A percentile compares a stretch with the other conserved stretches of the same genome.
Conservation (phyloP, 2,113 vertebrate species). For the Isurus oxyrinchus region DNA sequence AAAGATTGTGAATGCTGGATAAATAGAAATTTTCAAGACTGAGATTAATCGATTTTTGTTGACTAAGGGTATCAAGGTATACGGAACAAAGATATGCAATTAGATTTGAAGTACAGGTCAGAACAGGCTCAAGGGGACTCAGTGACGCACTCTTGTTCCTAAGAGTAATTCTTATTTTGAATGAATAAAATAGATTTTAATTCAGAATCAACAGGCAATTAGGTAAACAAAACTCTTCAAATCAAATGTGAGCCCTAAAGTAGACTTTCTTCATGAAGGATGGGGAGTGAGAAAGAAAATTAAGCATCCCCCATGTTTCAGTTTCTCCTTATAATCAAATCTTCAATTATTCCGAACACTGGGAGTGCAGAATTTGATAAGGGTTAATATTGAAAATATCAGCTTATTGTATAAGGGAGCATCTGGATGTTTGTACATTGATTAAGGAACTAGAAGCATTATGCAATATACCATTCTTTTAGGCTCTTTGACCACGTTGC, state of each 20-base stretch:
- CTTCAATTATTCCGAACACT: neutral
- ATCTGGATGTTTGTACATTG: neutral
- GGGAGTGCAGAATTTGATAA: neutral
- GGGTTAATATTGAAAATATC: neutral
- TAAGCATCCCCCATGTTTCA: neutral
- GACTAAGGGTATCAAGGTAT: neutral
- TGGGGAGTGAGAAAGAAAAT: neutral
- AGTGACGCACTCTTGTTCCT: neutral
- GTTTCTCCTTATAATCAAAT: neutral
- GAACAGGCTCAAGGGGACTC: neutral
- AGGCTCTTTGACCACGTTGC: neutral
- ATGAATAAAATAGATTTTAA: neutral
- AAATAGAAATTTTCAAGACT: no score
- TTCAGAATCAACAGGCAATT: neutral
- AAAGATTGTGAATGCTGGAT: neutral
- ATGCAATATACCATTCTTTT: neutral
- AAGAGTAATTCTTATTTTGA: neutral
- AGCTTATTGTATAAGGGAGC: neutral
- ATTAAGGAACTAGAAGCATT: neutral
- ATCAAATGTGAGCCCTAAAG: neutral
- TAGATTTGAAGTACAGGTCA: neutral
- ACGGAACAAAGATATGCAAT: neutral
- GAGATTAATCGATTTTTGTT: neutral
- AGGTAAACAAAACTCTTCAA: neutral
- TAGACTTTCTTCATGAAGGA: neutral